A percentile compares a stretch with the other conserved stretches of the same genome.
These are phyloP conservation scores for Mycetomoellerius zeteki DNA, from an alignment of 1,140 invertebrate genomes.

Conservation along the genomic window DNA sequence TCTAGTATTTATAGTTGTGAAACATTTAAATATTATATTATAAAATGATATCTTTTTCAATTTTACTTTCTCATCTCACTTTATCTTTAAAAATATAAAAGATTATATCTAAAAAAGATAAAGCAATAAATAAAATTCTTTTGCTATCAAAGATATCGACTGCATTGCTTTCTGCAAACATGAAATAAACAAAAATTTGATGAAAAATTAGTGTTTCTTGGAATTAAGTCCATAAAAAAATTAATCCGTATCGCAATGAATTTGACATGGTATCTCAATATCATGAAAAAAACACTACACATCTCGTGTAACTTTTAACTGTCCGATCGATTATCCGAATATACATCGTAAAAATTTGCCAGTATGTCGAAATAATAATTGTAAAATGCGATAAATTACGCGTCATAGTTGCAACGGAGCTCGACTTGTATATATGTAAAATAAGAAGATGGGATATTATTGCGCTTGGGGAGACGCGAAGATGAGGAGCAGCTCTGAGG, in stretches of 20 bases:
- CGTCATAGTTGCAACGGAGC: not conserved
- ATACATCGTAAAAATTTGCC: conserved; percentile 45
- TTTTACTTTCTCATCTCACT: conserved; percentile 6
- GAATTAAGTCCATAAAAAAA: not conserved
- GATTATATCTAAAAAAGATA: conserved; percentile 9
- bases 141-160: not conserved
- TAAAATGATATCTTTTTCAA: not conserved
- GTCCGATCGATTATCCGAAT: not conserved
- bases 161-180: conserved; percentile 2
- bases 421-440: conserved; percentile 7
- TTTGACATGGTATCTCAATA: not conserved
- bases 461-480: conserved; percentile 71
- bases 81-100: conserved; percentile 33
- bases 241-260: not conserved
- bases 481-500: conserved; percentile 73
- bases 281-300: conserved; percentile 58
- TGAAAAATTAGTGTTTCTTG: not conserved
- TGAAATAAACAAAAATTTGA: conserved; percentile 7
- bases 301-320: conserved; percentile 14
- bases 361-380: conserved; percentile 24
- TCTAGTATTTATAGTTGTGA: not conserved
- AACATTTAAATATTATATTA: not conserved
- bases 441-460: conserved; percentile 70
- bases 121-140: not conserved
- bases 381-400: conserved; percentile 14